A percentile compares a stretch with the other conserved stretches of the same genome.
These are phyloP conservation scores for Regulus satrapa DNA, from an alignment of 2,113 vertebrate genomes.

Conservation along the genomic window DNA sequence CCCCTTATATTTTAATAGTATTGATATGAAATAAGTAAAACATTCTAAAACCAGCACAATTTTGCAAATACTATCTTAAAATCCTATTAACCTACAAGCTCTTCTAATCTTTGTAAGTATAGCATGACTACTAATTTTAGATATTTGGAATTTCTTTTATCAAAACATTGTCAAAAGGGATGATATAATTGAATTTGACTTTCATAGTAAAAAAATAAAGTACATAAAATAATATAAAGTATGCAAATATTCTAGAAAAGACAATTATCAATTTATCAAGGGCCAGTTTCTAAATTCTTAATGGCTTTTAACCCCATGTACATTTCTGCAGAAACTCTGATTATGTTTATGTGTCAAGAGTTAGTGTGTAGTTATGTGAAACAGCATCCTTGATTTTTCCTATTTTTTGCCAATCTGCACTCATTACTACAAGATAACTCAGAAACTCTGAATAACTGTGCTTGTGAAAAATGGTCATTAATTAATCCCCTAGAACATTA, in stretches of 20 bases:
- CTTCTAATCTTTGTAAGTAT: not conserved
- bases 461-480: not conserved
- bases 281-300: not conserved
- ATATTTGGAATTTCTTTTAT: not conserved
- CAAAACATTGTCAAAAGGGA: not conserved
- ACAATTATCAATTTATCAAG: not conserved
- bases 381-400: not conserved
- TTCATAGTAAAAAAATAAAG: not conserved
- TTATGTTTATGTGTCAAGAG: not conserved
- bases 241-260: not conserved
- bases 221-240: not conserved
- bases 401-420: not conserved
- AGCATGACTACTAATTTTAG: not conserved
- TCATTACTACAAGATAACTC: not conserved
- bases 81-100: not conserved
- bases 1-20: slow-evolving; percentile 9
- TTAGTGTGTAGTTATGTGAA: not conserved
- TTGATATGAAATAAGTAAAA: not conserved
- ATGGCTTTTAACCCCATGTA: not conserved
- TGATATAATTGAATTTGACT: not conserved
- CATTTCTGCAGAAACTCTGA: not conserved
- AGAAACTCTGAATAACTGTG: too few species aligned
- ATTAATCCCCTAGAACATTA: not conserved
- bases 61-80: not conserved
- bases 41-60: not conserved